Percentiles rank a stretch among this genome's conserved stretches.
Evolutionary conservation across 2,113 vertebrate genomes (phyloP).

Genomic region (Spea bombifrons): DNA sequence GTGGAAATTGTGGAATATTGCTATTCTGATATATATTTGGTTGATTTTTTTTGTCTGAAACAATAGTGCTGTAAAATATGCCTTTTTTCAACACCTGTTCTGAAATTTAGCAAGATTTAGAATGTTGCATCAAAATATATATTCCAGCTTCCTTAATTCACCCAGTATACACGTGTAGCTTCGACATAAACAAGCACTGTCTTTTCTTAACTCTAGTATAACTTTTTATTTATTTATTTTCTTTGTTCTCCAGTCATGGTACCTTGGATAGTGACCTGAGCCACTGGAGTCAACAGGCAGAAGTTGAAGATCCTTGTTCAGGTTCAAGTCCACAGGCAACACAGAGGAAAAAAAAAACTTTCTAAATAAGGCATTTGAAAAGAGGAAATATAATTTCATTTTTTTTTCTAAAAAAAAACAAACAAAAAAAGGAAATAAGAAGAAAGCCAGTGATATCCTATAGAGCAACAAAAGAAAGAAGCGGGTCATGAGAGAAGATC

Average conservation of each 20-base stretch:
- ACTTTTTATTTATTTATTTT: neutral
- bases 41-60: too few species aligned
- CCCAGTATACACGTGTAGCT: neutral
- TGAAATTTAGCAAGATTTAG: too few species aligned
- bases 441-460: neutral
- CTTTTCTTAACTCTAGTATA: neutral
- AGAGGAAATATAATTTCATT: neutral
- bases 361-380: neutral
- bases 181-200: neutral
- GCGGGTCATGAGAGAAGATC: neutral
- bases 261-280: conserved; percentile 37
- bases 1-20: too few species aligned
- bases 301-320: conserved; percentile 14
- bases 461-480: neutral
- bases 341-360: neutral
- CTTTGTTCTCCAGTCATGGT: conserved; percentile 33
- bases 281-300: conserved; percentile 19
- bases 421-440: neutral
- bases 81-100: too few species aligned
- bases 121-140: too few species aligned
- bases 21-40: too few species aligned
- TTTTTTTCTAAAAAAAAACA: neutral
- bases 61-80: too few species aligned
- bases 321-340: conserved; percentile 10
- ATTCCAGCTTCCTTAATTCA: neutral